Evolutionary conservation across 1,140 invertebrate species (phyloP), one percentile per base, ranked within the genome.

Genomic region (Apocrypta bakeri): DNA sequence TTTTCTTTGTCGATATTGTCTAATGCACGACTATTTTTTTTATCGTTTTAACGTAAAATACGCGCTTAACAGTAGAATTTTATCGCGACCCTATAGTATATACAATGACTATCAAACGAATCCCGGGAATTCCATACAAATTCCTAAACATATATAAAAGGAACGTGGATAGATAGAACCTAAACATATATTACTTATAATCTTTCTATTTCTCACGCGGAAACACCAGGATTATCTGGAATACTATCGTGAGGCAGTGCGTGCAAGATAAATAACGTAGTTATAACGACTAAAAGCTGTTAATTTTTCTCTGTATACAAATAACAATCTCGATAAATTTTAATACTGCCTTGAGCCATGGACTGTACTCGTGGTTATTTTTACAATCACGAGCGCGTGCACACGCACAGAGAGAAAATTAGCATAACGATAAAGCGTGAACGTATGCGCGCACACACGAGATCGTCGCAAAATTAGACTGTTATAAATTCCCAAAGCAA

Each of bases 51-150:
- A n/a, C 61, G 61, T 64, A 17, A 27, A 64, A 7, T 24, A 64
- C 9, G 17, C 9, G 63, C n/a, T n/a, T n/a, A n/a, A n/a, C n/a
- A n/a, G 63, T 24, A 64, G n/a, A 64, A 64, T 17, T 64, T 21
- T 24, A 64, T n/a, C 4, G 24, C n/a, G 21, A 64, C 8, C 40
- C 14, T 12, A 3, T 14, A 3, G 12, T 42, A n/a, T n/a, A n/a
- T n/a, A n/a, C n/a, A n/a, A n/a, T n/a, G n/a, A n/a, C 17, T 56
- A 56, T 56, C 48, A 17, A 56, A 66, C n/a, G 63, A 37, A 78
- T 66, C 37, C 25, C n/a, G 17, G n/a, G 63, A 77, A 64, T 77
- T 40, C 75, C 7, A 40, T 66, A 40, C n/a, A 37, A 64, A 77
- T 77, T 31, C 42, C 63, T 31, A 64, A 37, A 64, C 25, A 40